Evolutionary conservation across 2,113 vertebrate species (phyloP).

Genomic region (Camelus dromedarius): DNA sequence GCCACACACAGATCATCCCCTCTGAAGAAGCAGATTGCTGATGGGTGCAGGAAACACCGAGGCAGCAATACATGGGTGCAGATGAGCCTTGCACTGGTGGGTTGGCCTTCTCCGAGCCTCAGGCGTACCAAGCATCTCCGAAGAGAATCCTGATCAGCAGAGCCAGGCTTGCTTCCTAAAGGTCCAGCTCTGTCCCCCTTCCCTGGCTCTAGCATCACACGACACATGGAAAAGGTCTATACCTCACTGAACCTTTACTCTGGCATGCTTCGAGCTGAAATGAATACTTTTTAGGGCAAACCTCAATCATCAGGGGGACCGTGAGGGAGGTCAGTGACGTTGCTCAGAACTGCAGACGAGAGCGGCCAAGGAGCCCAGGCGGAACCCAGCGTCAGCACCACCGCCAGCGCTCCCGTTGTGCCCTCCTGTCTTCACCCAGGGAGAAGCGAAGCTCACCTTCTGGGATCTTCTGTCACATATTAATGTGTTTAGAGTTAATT

Average conservation of each 20-base stretch:
- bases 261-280: not conserved
- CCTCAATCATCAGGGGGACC: not conserved
- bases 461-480: not conserved
- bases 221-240: not conserved
- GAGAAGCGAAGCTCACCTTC: too few species aligned
- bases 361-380: accelerated
- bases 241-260: not conserved
- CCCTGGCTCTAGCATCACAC: not conserved
- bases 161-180: not conserved
- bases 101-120: not conserved
- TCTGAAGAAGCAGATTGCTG: not conserved
- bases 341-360: accelerated
- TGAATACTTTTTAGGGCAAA: not conserved
- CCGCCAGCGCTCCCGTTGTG: not conserved
- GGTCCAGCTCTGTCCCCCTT: not conserved
- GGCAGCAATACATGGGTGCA: accelerated
- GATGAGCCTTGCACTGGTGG: not conserved
- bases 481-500: too few species aligned
- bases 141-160: too few species aligned
- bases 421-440: accelerated
- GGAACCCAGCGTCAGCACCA: not conserved
- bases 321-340: accelerated
- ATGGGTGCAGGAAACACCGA: not conserved
- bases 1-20: too few species aligned
- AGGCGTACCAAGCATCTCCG: not conserved